Evolutionary conservation across 2,888 invertebrate species (phyloP), one percentile per base, ranked within the genome.

Genomic region (Dynastes hyllus): DNA sequence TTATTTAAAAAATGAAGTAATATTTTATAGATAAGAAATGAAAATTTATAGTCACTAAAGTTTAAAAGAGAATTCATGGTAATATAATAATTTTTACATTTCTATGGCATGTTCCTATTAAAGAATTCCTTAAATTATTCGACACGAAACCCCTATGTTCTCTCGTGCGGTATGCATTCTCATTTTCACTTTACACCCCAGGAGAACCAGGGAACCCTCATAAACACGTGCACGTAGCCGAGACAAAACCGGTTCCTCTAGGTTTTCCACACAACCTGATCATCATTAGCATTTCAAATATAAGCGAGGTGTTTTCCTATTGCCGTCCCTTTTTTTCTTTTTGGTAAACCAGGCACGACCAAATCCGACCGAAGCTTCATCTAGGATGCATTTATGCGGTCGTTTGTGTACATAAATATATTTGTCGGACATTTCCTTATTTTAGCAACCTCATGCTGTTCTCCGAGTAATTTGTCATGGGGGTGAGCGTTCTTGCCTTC

Each of bases 371-470:
- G 73, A 50, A 63, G 73, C 73, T 75, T 75, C 73, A 75, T 75
- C 73, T 75, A 40, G 61, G 61, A 75, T 75, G 63, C 61, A 75
- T 75, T 75, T 75, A 75, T 75, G 73, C 73, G 73, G 61, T 61
- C 73, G 73, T 75, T 75, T 75, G 73, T 75, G 73, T 75, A 75
- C 61, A 75, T 75, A 75, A 75, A 75, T 75, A 75, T 61, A 75
- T 75, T 75, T 75, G 45, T 75, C 61, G 58, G 73, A 61, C 73
- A 75, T 75, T 61, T 75, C 73, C 73, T 75, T 61, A 75, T 75
- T 75, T 75, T 63, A 75, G 73, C 73, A 75, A 45, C 73, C 61
- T 61, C 73, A 75, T 75, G 73, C 58, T 75, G 73, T 45, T 75
- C 22, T 75, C 45, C 73, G 40, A 29, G 73, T 75, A 75, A 75